These are phyloP conservation scores for Acanthurus lineatus DNA, from an alignment of 2,797 vertebrate genomes.

Conservation along the genomic window DNA sequence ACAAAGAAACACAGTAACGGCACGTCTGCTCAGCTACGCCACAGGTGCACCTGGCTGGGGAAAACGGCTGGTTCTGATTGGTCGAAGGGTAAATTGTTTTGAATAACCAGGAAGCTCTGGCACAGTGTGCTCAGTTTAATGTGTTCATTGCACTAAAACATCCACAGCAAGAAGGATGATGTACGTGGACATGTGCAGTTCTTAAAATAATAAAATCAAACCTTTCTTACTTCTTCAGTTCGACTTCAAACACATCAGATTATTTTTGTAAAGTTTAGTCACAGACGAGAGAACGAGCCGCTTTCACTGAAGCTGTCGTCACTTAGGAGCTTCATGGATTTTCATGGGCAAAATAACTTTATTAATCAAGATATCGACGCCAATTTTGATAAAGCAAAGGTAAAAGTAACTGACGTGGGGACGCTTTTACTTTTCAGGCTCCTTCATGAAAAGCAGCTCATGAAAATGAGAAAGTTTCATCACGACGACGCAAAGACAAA, in stretches of 20 bases:
- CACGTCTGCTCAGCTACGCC: constrained; percentile 10
- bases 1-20: constrained; percentile 30
- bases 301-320: background rate
- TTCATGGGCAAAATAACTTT: background rate
- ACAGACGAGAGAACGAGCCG: too few species aligned
- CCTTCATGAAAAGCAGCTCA: background rate
- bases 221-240: too few species aligned
- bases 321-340: background rate
- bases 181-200: background rate
- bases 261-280: too few species aligned
- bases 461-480: background rate
- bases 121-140: background rate
- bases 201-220: too few species aligned
- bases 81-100: background rate
- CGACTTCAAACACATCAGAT: too few species aligned
- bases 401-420: background rate
- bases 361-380: background rate
- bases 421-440: background rate
- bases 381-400: background rate
- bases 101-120: background rate
- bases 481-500: background rate
- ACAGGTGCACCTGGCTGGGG: background rate
- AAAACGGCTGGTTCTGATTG: constrained; percentile 34
- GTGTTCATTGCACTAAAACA: background rate
- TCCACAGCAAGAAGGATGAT: background rate